Evolutionary conservation across 2,113 vertebrate species (phyloP), one percentile per base, ranked within the genome.

Genomic region (Bubo blakistoni): DNA sequence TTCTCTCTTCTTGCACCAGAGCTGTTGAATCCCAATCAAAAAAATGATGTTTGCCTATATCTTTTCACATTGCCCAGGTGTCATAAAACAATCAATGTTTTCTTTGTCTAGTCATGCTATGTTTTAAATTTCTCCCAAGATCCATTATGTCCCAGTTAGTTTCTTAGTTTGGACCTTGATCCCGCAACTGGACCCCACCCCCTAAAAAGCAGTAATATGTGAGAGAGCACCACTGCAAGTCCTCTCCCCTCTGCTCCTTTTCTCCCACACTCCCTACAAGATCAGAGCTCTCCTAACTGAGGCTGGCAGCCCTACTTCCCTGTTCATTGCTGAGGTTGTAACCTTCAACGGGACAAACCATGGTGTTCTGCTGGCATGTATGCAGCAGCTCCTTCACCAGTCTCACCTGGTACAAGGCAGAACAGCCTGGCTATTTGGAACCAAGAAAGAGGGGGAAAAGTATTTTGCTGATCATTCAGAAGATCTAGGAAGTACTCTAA

Each of bases 121-220:
- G 2, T 19, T 52, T 70, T 58, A 38, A 38, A 0, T 83, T 80
- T 86, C 63, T 84, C 40, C 5, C 49, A 54, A 73, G 40, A 54
- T 54, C 25, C 29, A 40, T 22, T n/a, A 38, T 1, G 7, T 73
- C 44, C 55, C n/a, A 11, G 14, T 73, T 30, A 57, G 34, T 65
- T 92, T 88, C 47, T 65, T 47, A 26, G 10, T 26, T 59, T 73
- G 47, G 18, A 29, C 44, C 36, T 54, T 38, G 11, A 81, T 7
- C 17, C 32, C 5, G 1, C 11, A 77, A 11, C 10, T 77, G 47
- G 8, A 58, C 30, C 5, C 2, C 3, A 3, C 20, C 4, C 7
- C 1, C 0, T 14, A 49, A 0, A 6, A 81, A 67, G 2, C 1
- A 13, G 13, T 71, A 51, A 21, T 25, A 11, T 7, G 4, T 16